Percentiles rank a stretch among this genome's conserved stretches.
These are phyloP conservation scores for Sebastes vulpes DNA, from an alignment of 2,797 vertebrate species.

Conservation along the genomic window DNA sequence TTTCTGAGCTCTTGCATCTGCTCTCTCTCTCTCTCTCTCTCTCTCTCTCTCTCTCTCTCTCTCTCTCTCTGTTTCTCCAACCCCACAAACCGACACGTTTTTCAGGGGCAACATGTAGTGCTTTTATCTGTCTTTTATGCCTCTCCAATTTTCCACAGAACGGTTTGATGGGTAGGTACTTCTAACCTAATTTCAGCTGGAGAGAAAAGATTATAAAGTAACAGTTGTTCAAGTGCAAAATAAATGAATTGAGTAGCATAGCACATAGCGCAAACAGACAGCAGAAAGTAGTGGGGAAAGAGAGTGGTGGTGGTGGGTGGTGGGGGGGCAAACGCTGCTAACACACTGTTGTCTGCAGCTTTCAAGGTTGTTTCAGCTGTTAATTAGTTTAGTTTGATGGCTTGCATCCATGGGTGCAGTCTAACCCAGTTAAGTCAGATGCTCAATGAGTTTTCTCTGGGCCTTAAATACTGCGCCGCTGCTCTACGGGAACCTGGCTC, in stretches of 20 bases:
- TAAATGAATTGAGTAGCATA: slow-evolving; percentile 48
- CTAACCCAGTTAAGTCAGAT: slow-evolving; percentile 75
- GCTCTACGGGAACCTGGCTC: slow-evolving; percentile 70
- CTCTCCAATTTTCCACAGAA: slow-evolving; percentile 57
- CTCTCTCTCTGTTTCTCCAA: background rate
- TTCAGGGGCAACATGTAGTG: slow-evolving; percentile 44
- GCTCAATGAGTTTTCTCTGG: slow-evolving; percentile 64
- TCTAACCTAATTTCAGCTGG: slow-evolving; percentile 62
- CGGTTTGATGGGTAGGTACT: slow-evolving; percentile 59
- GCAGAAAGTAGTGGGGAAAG: background rate
- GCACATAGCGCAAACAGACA: slow-evolving; percentile 9
- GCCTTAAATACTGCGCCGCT: slow-evolving; percentile 52
- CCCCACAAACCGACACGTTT: slow-evolving; percentile 33
- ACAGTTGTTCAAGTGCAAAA: slow-evolving; percentile 65
- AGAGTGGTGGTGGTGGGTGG: background rate
- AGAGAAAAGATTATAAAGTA: slow-evolving; percentile 58
- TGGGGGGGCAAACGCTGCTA: slow-evolving; percentile 21
- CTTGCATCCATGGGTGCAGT: slow-evolving; percentile 63
- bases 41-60: background rate
- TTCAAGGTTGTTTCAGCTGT: slow-evolving; percentile 76
- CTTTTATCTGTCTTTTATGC: slow-evolving; percentile 65
- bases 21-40: background rate
- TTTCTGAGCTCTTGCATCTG: slow-evolving; percentile 27
- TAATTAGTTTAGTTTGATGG: slow-evolving; percentile 80
- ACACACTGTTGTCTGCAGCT: slow-evolving; percentile 61